These are phyloP conservation scores for Tetraneura akinire DNA, from an alignment of 1,140 invertebrate species.

Conservation along the genomic window DNA sequence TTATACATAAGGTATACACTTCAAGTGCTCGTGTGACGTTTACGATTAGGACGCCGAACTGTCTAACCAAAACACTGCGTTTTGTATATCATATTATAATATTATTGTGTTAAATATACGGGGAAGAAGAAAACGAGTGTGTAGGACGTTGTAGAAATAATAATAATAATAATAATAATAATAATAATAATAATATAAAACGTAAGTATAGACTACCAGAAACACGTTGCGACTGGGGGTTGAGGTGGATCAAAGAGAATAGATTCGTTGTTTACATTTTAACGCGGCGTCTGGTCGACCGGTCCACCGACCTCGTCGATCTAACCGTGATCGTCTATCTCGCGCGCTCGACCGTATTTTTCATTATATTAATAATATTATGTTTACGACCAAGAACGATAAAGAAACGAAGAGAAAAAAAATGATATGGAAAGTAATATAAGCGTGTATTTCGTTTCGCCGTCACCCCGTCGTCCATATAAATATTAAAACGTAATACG, in stretches of 20 bases:
- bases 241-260: not conserved
- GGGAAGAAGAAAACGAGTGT: not conserved
- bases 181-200: too few relatives aligned
- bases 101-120: too few relatives aligned
- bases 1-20: not conserved
- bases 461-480: not conserved
- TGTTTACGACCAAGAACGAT: slow-evolving; percentile 23
- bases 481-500: too few relatives aligned
- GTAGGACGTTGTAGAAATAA: not conserved
- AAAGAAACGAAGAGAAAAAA: slow-evolving; percentile 23
- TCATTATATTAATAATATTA: slow-evolving; percentile 18
- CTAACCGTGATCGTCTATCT: too few relatives aligned
- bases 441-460: not conserved
- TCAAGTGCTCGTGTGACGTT: slow-evolving; percentile 22
- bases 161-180: not conserved
- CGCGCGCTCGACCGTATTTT: not conserved
- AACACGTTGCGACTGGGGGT: not conserved
- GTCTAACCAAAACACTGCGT: slow-evolving; percentile 27
- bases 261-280: slow-evolving; percentile 26
- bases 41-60: slow-evolving; percentile 33
- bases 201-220: too few relatives aligned
- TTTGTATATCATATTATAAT: too few relatives aligned
- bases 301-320: not conserved
- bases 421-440: too few relatives aligned
- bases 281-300: slow-evolving; percentile 6